Evolutionary conservation across 2,888 invertebrate genomes (phyloP), one percentile per base, ranked within the genome.

Genomic region (Alviniconcha strummeri): DNA sequence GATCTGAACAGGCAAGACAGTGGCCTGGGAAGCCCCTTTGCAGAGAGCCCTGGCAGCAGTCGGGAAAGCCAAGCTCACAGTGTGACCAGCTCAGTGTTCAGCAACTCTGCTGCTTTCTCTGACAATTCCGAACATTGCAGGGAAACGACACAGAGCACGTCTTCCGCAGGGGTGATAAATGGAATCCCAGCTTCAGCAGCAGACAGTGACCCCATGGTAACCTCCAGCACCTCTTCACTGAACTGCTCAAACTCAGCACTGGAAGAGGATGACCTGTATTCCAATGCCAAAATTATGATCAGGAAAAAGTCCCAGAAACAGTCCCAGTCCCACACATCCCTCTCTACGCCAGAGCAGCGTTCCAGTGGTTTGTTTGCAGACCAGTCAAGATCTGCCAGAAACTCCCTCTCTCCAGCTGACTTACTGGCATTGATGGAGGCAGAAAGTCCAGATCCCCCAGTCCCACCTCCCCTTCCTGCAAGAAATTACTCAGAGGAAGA

Each of bases 231-330:
- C 15, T 67, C 80, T 76, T 64, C 56, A 36, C 15, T 54, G 56
- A 60, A 76, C n/a, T 79, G 81, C 75, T 82, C 82, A 60, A 82
- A 67, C 13, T 77, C 69, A 55, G 69, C 67, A 19, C 77, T 82
- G 55, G 77, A 82, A 19, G 84, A 84, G 36, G 85, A 86, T 11
- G 89, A 89, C 81, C 85, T 90, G n/a, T 90, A 90, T 84, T 89
- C 90, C 52, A 90, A 90, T 85, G 88, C 89, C 74, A 88, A 89
- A 78, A 87, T 90, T 54, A 79, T 90, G 54, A 86, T 89, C 74
- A 82, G 87, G 56, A 90, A 90, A 85, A 84, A 86, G 75, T 89
- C 89, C 52, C 86, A 87, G 76, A 86, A 82, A 19, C 80, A 72
- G 72, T 83, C 79, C 60, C 78, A 74, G 6, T 83, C 79, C 15